phyloP scores from a whole-genome alignment of 2,113 vertebrate species.

The Oreochromis niloticus region DNA sequence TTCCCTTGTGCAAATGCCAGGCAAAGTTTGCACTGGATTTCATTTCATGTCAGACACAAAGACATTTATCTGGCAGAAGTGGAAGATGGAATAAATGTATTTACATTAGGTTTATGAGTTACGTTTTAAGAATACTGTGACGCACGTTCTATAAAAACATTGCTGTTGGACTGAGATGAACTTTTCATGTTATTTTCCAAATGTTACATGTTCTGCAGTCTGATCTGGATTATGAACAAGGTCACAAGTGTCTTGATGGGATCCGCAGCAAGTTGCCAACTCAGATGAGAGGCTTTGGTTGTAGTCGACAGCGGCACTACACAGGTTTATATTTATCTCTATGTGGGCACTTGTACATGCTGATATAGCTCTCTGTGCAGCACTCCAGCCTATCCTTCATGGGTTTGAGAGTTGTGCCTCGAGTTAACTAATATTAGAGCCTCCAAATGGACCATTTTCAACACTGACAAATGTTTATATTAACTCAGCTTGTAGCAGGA shows the following conservation, averaged over 20 bases:
- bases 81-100: neutral
- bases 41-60: neutral
- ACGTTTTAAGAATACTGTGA: neutral
- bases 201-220: neutral
- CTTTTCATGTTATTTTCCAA: neutral
- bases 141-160: neutral
- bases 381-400: neutral
- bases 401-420: neutral
- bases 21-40: neutral
- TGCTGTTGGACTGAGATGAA: neutral
- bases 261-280: neutral
- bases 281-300: constrained; percentile 3
- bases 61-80: neutral
- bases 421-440: neutral
- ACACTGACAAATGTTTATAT: neutral
- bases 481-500: neutral
- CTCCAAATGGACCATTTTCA: neutral
- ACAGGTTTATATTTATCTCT: constrained; percentile 28
- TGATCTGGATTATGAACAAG: neutral
- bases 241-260: constrained; percentile 1
- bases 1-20: neutral
- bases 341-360: neutral
- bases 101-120: neutral
- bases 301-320: neutral
- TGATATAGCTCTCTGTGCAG: neutral